Base-by-base conservation (phyloP, 1,140 invertebrate genomes). In the Chironomus tepperi region DNA sequence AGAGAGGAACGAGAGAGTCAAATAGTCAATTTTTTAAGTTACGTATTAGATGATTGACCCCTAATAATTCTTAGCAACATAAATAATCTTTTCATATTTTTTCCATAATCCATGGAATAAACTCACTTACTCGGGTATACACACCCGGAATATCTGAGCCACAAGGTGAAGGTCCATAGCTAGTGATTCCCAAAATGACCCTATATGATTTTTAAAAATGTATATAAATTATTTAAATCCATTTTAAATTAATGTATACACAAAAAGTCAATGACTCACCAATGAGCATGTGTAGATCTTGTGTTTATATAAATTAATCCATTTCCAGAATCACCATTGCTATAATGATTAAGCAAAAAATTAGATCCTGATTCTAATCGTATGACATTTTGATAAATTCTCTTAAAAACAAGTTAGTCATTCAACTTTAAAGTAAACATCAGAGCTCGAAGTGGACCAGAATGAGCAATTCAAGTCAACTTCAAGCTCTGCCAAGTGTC, bases 121-220 rank as follows among this genome's bases (percentile, higher is more conserved):
- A 57, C n/a, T 57, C 47, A 3, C 47, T 57, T 12, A 57, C 47
- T n/a, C 47, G 7, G 5, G 47, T 57, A 15, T 57, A 57, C 12
- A 57, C 47, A 12, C 47, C 47, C 12, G 47, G 47, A 57, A 57
- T 15, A 12, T 57, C 47, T 1, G 47, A 12, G 7, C 82, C 84
- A 76, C 83, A 84, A 10, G 76, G 75, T 0, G 83, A 83, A 0
- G 85, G 77, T 0, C 84, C 84, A 75, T 82, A 84, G 0, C 83
- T 84, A n/a, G 84, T 83, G 9, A 85, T 73, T 18, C 84, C 84
- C 8, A 84, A 76, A 9, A 83, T 73, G 73, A 76, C 47, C 47
- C 47, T 57, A 34, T 34, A 34, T 34, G 5, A 34, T 34, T 34
- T 34, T 34, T 34, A 34, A 34, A 34, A 34, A 34, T n/a, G n/a